A percentile compares a stretch with the other conserved stretches of the same genome.
Evolutionary conservation across 2,888 invertebrate species (phyloP).

Genomic region (Mythimna vitellina): DNA sequence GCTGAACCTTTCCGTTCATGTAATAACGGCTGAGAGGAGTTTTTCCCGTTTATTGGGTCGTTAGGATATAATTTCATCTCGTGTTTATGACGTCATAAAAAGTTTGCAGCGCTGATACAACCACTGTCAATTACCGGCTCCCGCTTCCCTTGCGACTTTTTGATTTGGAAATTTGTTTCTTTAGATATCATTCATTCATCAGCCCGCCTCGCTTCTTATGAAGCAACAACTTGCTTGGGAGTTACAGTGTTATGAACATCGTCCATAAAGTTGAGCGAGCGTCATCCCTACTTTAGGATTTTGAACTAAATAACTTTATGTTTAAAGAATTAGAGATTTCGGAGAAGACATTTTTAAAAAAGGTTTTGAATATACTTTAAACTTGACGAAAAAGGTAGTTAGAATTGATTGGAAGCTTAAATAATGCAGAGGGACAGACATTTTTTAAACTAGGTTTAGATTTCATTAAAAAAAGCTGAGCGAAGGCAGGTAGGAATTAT

Average conservation of each 20-base stretch:
- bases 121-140: constrained; percentile 82
- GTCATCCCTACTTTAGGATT: constrained; percentile 28
- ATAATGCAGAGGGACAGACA: not conserved
- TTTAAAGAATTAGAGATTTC: not conserved
- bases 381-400: not conserved
- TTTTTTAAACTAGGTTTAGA: constrained; percentile 11
- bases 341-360: not conserved
- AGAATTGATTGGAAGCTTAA: not conserved
- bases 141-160: constrained; percentile 70
- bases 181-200: constrained; percentile 65
- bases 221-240: constrained; percentile 51
- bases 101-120: constrained; percentile 86
- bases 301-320: constrained; percentile 11
- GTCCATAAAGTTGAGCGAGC: constrained; percentile 47
- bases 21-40: constrained; percentile 85
- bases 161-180: constrained; percentile 70
- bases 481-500: constrained; percentile 28
- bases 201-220: constrained; percentile 48
- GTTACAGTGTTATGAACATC: constrained; percentile 56
- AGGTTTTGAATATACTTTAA: not conserved
- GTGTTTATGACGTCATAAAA: constrained; percentile 88
- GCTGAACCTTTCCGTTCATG: constrained; percentile 80
- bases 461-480: constrained; percentile 27
- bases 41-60: constrained; percentile 88
- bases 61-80: constrained; percentile 90